phyloP scores from a whole-genome alignment of 2,888 invertebrate genomes.

The Cephus nigrinus region DNA sequence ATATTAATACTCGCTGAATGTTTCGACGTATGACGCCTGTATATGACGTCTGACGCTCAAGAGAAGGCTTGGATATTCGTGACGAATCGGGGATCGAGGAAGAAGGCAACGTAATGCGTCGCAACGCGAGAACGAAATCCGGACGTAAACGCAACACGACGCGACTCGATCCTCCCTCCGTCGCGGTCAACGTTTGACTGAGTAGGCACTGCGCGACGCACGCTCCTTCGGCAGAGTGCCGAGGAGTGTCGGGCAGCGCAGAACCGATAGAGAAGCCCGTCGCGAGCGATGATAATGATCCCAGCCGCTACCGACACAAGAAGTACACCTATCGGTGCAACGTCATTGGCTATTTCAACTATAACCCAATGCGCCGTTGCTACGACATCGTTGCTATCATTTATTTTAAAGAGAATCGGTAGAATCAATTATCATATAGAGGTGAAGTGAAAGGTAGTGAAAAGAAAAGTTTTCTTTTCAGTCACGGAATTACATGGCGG shows the following conservation, averaged over 20 bases:
- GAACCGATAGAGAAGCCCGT: not conserved
- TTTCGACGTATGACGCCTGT: not conserved
- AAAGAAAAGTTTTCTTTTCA: not conserved
- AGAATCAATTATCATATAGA: not conserved
- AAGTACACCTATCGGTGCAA: not conserved
- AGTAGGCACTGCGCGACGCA: slow-evolving; percentile 14
- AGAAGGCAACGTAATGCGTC: not conserved
- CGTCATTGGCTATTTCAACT: not conserved
- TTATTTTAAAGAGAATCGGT: not conserved
- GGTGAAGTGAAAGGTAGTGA: not conserved
- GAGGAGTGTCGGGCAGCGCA: not conserved
- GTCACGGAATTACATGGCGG: no score
- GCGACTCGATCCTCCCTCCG: slow-evolving; percentile 35
- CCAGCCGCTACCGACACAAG: not conserved
- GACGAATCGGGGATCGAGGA: not conserved
- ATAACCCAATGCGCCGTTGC: not conserved
- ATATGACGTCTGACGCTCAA: not conserved
- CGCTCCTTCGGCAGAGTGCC: not conserved
- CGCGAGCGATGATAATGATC: not conserved
- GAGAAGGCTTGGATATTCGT: not conserved
- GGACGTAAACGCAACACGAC: not conserved
- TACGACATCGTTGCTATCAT: not conserved
- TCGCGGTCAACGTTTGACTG: slow-evolving; percentile 50
- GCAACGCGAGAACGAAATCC: not conserved
- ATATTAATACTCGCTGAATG: not conserved